phyloP scores from a whole-genome alignment of 2,888 invertebrate genomes.

The Trimorus sp. region DNA sequence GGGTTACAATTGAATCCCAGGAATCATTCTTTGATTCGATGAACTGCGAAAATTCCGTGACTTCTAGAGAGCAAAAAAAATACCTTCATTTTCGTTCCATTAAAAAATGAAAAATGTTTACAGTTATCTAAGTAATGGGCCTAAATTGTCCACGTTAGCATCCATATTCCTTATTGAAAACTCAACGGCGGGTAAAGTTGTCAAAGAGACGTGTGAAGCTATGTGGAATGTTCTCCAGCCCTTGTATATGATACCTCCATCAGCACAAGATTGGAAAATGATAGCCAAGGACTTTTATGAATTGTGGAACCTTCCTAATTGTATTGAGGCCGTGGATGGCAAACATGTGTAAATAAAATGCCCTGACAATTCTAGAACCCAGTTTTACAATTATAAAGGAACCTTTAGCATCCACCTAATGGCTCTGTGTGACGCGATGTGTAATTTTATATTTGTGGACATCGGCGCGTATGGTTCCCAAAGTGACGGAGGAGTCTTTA shows the following conservation, averaged over 20 bases:
- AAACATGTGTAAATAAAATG: too few species aligned
- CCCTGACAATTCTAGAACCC: too few species aligned
- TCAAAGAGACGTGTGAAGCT: constrained; percentile 6
- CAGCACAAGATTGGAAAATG: constrained; percentile 4
- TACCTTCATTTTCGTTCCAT: too few species aligned
- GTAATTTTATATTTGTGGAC: not conserved
- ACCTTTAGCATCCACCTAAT: not conserved
- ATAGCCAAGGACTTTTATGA: constrained; percentile 21
- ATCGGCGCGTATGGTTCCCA: constrained; percentile 6
- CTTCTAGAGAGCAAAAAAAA: too few species aligned
- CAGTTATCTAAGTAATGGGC: too few species aligned
- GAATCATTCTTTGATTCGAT: too few species aligned
- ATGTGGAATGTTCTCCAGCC: constrained; percentile 13
- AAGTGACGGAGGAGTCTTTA: constrained; percentile 7
- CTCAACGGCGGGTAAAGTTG: constrained; percentile 11
- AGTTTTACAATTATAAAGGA: too few species aligned
- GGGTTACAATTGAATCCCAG: too few species aligned
- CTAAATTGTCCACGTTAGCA: too few species aligned
- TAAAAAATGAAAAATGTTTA: too few species aligned
- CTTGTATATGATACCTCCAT: constrained; percentile 2
- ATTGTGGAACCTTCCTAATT: constrained; percentile 29
- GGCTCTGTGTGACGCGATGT: not conserved
- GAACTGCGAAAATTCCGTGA: too few species aligned
- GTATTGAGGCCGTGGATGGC: too few species aligned
- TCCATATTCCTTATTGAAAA: constrained; percentile 5